Conservation (phyloP, 2,888 invertebrate genomes). For the Andricus quercusramuli region DNA sequence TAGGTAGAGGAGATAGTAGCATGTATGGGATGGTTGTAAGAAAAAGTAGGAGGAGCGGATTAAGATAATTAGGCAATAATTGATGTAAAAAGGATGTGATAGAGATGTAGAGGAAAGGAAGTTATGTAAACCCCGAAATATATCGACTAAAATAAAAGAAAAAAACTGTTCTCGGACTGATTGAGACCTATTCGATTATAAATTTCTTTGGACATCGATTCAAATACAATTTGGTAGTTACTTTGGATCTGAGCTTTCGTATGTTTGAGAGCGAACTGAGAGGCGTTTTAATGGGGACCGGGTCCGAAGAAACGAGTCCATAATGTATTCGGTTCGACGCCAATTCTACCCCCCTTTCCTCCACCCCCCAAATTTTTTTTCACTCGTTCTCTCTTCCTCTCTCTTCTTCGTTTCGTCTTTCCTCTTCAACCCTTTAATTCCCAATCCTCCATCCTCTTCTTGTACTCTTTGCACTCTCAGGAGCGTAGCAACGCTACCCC, state of each 20-base stretch:
- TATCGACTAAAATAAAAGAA: neutral
- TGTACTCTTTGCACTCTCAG: constrained; percentile 23
- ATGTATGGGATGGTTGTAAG: no score
- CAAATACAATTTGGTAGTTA: constrained; percentile 41
- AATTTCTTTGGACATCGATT: constrained; percentile 33
- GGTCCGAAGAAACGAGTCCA: constrained; percentile 70
- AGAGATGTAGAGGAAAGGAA: no score
- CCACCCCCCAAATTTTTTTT: neutral
- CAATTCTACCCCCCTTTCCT: constrained; percentile 49
- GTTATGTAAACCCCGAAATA: no score
- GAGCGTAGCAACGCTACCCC: constrained; percentile 8
- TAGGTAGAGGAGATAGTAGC: no score
- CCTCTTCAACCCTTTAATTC: constrained; percentile 30
- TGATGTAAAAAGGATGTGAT: no score
- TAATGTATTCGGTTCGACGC: constrained; percentile 70
- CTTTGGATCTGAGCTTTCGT: constrained; percentile 21
- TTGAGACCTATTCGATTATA: constrained; percentile 38
- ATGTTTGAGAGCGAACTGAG: constrained; percentile 53
- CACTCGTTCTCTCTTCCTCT: constrained; percentile 10
- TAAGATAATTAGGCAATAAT: no score
- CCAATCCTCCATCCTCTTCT: constrained; percentile 3
- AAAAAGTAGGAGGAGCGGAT: no score
- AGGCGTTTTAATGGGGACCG: constrained; percentile 66
- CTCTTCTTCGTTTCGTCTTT: constrained; percentile 44
- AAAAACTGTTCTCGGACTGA: neutral